Conservation (phyloP, 2,888 invertebrate genomes). For the Anodontia alba region DNA sequence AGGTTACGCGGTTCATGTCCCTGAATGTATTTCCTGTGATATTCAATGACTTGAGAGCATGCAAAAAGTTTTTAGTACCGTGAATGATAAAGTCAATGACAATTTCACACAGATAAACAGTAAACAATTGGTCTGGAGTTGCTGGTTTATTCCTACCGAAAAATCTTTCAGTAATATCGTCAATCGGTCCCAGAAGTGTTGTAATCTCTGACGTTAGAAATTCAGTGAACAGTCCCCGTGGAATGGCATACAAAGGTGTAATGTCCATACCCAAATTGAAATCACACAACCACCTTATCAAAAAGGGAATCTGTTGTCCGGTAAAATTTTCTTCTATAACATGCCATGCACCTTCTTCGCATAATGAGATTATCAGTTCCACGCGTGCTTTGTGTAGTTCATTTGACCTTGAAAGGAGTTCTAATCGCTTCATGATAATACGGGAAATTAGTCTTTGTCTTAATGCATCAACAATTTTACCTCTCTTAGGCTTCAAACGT, state of each 20-base stretch:
- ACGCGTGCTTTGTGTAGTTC: too few species aligned
- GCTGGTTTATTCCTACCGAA: neutral
- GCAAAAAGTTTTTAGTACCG: neutral
- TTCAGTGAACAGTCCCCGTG: neutral
- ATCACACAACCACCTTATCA: neutral
- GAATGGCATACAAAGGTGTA: neutral
- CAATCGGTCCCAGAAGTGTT: neutral
- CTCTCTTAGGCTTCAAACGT: too few species aligned
- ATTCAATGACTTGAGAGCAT: neutral
- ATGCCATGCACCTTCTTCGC: too few species aligned
- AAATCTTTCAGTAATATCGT: neutral
- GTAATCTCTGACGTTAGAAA: neutral
- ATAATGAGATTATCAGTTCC: too few species aligned
- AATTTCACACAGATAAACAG: neutral
- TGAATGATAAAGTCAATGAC: neutral
- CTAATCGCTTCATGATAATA: too few species aligned
- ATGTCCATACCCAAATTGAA: neutral
- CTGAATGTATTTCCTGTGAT: neutral
- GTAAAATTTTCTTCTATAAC: too few species aligned
- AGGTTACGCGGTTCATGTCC: neutral
- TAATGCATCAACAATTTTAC: too few species aligned
- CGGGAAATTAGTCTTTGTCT: too few species aligned
- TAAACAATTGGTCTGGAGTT: neutral
- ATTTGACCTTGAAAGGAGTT: too few species aligned
- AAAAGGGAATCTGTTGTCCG: neutral